These are phyloP conservation scores for Samia ricini DNA, from an alignment of 1,140 invertebrate species.

Conservation along the genomic window DNA sequence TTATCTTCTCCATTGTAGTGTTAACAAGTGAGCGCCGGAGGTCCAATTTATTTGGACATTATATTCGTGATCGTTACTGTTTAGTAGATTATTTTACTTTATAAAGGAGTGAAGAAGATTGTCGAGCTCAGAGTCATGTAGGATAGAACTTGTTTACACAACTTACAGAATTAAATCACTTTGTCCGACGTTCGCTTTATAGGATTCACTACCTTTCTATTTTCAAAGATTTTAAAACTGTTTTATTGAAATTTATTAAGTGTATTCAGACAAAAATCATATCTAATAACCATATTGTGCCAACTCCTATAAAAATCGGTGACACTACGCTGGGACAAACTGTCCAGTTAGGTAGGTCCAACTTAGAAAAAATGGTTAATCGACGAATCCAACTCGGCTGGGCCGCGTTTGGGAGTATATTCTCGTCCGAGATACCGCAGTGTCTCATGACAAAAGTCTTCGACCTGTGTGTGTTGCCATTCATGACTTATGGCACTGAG, in stretches of 20 bases:
- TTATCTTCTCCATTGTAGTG: conserved; percentile 14
- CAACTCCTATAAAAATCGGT: no score
- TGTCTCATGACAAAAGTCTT: no score
- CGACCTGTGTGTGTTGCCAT: no score
- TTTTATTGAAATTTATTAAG: neutral
- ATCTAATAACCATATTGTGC: no score
- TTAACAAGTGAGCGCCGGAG: conserved; percentile 20
- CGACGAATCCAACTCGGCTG: no score
- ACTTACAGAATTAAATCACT: conserved; percentile 70
- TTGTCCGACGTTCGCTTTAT: conserved; percentile 44
- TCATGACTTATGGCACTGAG: no score
- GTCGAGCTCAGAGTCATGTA: conserved; percentile 43
- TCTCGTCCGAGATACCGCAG: no score
- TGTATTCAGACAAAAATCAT: no score
- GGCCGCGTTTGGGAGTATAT: no score
- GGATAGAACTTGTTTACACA: conserved; percentile 65
- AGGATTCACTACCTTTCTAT: conserved; percentile 19
- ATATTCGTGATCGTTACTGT: conserved; percentile 41
- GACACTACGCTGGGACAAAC: no score
- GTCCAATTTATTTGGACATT: conserved; percentile 27
- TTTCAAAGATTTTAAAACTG: neutral
- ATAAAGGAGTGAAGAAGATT: conserved; percentile 32
- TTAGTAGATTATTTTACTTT: conserved; percentile 36
- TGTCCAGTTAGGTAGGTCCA: no score
- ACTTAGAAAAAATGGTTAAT: no score